phyloP scores from a whole-genome alignment of 1,140 invertebrate species.

The Papilio aristodemus region DNA sequence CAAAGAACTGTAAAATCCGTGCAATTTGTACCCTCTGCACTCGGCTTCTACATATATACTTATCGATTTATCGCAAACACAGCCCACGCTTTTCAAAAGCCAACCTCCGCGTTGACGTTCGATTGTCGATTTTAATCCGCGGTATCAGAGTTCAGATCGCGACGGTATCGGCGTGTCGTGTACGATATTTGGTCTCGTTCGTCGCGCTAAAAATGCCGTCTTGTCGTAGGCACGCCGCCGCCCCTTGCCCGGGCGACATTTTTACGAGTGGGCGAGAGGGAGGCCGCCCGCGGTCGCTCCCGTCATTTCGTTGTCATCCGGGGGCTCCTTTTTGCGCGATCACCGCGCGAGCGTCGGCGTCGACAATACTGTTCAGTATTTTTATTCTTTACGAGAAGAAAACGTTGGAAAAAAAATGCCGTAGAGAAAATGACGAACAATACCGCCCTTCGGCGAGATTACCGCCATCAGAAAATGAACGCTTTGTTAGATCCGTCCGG shows the following conservation, averaged over 20 bases:
- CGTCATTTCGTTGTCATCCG: constrained; percentile 79
- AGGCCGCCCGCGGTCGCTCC: constrained; percentile 67
- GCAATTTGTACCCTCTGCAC: constrained; percentile 75
- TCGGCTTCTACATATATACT: constrained; percentile 68
- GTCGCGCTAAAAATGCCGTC: constrained; percentile 75
- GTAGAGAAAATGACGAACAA: constrained; percentile 74
- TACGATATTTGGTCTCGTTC: constrained; percentile 58
- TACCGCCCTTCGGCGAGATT: constrained; percentile 76
- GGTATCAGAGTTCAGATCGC: constrained; percentile 46
- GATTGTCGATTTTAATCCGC: constrained; percentile 40
- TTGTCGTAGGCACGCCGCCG: constrained; percentile 70
- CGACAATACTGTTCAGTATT: constrained; percentile 78
- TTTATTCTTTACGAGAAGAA: constrained; percentile 74
- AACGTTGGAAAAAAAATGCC: constrained; percentile 66
- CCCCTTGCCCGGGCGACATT: constrained; percentile 66
- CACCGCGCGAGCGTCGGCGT: constrained; percentile 69
- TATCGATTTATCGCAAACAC: constrained; percentile 77
- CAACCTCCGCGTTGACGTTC: constrained; percentile 36
- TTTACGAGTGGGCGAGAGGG: constrained; percentile 64
- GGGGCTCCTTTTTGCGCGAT: constrained; percentile 74
- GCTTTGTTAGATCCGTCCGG: constrained; percentile 75
- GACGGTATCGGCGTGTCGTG: constrained; percentile 43
- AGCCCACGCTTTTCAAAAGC: constrained; percentile 68
- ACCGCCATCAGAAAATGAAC: constrained; percentile 79
- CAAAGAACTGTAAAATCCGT: constrained; percentile 75